Conservation (phyloP, 2,797 vertebrate genomes). For the Pangasius larnaudii region DNA sequence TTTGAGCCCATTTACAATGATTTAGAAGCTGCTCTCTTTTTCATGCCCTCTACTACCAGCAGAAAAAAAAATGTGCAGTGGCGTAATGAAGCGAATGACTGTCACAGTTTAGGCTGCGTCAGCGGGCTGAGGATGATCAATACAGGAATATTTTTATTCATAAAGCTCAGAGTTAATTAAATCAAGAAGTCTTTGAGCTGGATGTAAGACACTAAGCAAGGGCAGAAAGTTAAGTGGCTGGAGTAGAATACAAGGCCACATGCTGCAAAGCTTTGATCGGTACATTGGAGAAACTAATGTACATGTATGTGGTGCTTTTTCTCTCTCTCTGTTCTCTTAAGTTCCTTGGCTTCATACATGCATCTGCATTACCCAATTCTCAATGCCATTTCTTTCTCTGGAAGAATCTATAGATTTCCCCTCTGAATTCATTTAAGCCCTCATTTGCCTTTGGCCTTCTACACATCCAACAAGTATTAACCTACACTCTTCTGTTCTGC, state of each 20-base stretch:
- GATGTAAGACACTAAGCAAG: slow-evolving; percentile 83
- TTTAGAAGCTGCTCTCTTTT: slow-evolving; percentile 80
- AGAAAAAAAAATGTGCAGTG: slow-evolving; percentile 46
- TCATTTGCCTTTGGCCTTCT: background rate
- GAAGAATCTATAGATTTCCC: slow-evolving; percentile 5
- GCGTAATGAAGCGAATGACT: slow-evolving; percentile 79
- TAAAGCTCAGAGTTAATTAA: slow-evolving; percentile 94
- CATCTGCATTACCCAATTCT: background rate
- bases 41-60: slow-evolving; percentile 44
- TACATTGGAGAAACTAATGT: background rate
- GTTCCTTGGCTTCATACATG: background rate
- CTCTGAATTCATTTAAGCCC: slow-evolving; percentile 2
- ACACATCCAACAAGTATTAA: slow-evolving; percentile 23
- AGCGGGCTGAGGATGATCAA: slow-evolving; percentile 88
- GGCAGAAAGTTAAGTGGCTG: slow-evolving; percentile 69
- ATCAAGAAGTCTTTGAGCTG: slow-evolving; percentile 87
- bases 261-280: slow-evolving; percentile 43
- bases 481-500: slow-evolving; percentile 9
- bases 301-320: slow-evolving; percentile 14
- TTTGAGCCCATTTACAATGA: slow-evolving; percentile 90
- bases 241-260: slow-evolving; percentile 48
- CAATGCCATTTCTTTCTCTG: background rate
- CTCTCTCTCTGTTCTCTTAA: background rate
- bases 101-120: slow-evolving; percentile 80
- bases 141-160: slow-evolving; percentile 98